Evolutionary conservation across 2,113 vertebrate species (phyloP), one percentile per base, ranked within the genome.

Genomic region (Poeciliopsis prolifica): DNA sequence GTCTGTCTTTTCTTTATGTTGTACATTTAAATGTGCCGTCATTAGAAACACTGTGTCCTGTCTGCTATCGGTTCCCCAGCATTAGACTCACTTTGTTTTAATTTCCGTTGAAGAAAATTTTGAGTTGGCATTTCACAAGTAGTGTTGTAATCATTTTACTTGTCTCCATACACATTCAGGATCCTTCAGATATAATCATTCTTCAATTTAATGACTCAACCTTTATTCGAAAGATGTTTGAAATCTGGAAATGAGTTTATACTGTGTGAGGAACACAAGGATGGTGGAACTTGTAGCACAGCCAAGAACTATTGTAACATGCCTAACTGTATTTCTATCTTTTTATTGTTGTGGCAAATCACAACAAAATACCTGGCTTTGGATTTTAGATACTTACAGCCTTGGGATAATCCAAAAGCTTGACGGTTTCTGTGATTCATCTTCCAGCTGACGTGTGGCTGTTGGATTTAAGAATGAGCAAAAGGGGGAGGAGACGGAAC

Each of bases 401-500:
- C 26, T 10, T 19, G 14, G n/a, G 17, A 61, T 31, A 31, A 65
- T 22, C 19, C 9, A 64, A 62, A 60, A 30, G 0, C 2, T n/a
- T 6, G 44, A 24, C 0, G 4, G 70, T 67, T 33, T n/a, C 0
- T 30, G 29, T 75, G 11, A 44, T 67, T 69, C 14, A 0, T 68
- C 8, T 63, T 74, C 8, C 81, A 87, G 85, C 29, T 9, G 12
- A 81, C 68, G 67, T 65, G 67, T 64, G 17, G 61, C 42, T 54
- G 26, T 8, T 29, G 9, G 42, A 75, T 70, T 75, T 54, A 40
- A 91, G 70, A 79, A 97, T 97, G 96, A 96, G 93, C 65, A 88
- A 85, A 78, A 95, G 93, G 73, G 95, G 95, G 89, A 95, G 92
- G 92, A 96, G 95, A 91, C 95, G 95, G 89, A 93, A 85, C 85